These are phyloP conservation scores for Cervus canadensis DNA, from an alignment of 2,113 vertebrate genomes.

Conservation along the genomic window DNA sequence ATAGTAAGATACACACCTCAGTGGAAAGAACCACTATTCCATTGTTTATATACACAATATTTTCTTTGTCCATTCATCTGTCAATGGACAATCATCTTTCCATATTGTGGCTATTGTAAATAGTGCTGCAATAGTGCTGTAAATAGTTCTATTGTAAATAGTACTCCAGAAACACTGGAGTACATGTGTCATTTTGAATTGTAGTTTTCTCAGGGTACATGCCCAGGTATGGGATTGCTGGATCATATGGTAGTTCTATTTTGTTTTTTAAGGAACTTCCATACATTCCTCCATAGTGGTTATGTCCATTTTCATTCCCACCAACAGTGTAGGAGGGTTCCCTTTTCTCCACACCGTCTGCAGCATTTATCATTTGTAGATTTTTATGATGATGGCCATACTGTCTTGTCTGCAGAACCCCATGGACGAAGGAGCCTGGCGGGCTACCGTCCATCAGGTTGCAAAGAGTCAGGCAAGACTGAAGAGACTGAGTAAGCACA, in stretches of 20 bases:
- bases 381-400: neutral
- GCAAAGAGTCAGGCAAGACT: neutral
- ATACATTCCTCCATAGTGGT: neutral
- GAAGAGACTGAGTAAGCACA: neutral
- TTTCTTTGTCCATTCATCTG: neutral
- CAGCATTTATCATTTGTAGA: neutral
- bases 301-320: neutral
- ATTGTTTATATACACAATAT: neutral
- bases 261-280: neutral
- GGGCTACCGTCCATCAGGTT: neutral
- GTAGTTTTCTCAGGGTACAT: neutral
- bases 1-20: rapidly evolving
- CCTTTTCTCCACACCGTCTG: neutral
- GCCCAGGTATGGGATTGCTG: neutral
- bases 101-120: neutral
- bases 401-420: neutral
- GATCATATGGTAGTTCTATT: neutral
- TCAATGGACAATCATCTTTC: neutral
- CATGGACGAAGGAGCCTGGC: neutral
- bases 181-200: neutral
- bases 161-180: neutral
- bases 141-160: neutral
- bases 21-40: neutral
- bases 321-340: neutral
- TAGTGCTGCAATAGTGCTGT: neutral